Evolutionary conservation across 2,888 invertebrate species (phyloP), one percentile per base, ranked within the genome.

Genomic region (Heliothis peltigera): DNA sequence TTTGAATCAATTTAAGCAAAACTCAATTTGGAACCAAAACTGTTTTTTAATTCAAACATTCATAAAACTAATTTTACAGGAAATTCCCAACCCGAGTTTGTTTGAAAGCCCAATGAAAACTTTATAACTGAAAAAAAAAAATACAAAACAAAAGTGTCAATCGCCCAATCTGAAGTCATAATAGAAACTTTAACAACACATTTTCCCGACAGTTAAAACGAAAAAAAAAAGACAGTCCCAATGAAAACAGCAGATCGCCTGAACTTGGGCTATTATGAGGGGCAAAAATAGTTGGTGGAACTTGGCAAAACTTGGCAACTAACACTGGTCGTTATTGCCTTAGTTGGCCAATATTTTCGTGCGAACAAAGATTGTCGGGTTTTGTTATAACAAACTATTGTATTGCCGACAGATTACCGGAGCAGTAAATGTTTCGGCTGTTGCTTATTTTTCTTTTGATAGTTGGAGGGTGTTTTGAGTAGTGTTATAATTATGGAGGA

Each of bases 331-430:
- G 91, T 94, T 94, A 94, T 93, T 93, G 92, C 90, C 89, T 89
- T 93, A 94, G 92, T 94, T 93, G 90, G 86, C 87, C 89, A 91
- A 93, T 93, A 93, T 94, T 94, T 93, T 93, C 87, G 87, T 81
- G 83, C 82, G 88, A 84, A 88, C 88, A 88, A 91, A 88, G 86
- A 90, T 85, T 88, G 84, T 76, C 75, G 80, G 84, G 39, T 39
- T n/a, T 83, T 90, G 86, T 90, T 87, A 87, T 88, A 89, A 88
- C 88, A 89, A 90, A 88, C 87, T 89, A 88, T 91, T 89, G 85
- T 89, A 83, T 84, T 83, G 82, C 74, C 81, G 83, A 83, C 82
- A 86, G 84, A 91, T 90, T 89, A 86, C 82, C 56, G 43, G 3
- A 10, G 59, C 49, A 58, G 67, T 75, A n/a, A n/a, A n/a, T 73